phyloP scores from a whole-genome alignment of 2,888 invertebrate genomes.

The Lingula anatina region DNA sequence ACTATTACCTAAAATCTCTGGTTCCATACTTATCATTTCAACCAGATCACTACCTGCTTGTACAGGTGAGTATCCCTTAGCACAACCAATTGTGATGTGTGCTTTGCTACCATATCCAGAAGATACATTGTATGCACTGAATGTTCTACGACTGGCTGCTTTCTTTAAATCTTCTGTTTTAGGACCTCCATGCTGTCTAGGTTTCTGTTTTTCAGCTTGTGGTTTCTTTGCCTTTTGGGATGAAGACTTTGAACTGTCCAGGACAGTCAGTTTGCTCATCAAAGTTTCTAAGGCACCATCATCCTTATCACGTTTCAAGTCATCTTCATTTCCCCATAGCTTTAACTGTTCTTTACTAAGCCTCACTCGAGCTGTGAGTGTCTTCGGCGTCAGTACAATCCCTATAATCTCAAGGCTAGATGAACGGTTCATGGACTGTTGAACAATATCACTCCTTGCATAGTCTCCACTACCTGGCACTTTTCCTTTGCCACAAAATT shows the following conservation, averaged over 20 bases:
- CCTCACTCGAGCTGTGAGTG: conserved; percentile 43
- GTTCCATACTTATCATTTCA: not conserved
- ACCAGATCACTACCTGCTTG: not conserved
- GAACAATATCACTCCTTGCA: conserved; percentile 19
- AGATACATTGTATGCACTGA: no score
- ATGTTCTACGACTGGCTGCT: no score
- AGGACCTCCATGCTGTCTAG: no score
- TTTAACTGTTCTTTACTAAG: conserved; percentile 27
- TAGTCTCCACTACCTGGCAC: conserved; percentile 22
- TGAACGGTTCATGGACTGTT: conserved; percentile 25
- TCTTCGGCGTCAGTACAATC: conserved; percentile 37
- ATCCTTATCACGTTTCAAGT: conserved; percentile 15
- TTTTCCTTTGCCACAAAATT: conserved; percentile 29
- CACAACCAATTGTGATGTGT: conserved; percentile 4
- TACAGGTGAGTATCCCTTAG: not conserved
- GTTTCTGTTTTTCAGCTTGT: no score
- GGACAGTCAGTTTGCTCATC: no score
- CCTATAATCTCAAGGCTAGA: conserved; percentile 30
- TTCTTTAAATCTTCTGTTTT: no score
- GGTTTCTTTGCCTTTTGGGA: no score
- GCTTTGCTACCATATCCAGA: not conserved
- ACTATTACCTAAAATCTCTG: not conserved
- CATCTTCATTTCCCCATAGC: conserved; percentile 36
- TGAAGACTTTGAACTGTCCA: no score
- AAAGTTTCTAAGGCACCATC: no score